Base-by-base conservation (phyloP, 2,888 invertebrate species). In the Busseola fusca region DNA sequence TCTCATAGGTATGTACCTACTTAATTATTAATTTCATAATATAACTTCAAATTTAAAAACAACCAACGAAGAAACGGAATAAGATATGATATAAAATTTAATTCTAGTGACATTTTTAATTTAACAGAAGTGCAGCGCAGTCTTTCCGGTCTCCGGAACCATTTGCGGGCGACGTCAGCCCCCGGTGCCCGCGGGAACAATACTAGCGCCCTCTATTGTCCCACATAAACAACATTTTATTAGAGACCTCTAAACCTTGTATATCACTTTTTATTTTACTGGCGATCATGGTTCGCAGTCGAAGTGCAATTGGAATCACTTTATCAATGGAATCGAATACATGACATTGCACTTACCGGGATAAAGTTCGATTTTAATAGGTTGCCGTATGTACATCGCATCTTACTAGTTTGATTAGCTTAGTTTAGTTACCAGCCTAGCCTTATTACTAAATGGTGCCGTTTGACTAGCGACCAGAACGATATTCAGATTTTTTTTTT, bases 141-240 rank as follows among this genome's bases (percentile, higher is more conserved):
- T 74, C 68, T 74, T 74, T 59, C 82, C 83, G 84, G 85, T 86
- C 85, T 62, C 83, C 83, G 86, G 85, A 87, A 85, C 80, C 83
- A 85, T 86, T 84, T 86, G 84, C 81, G 82, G 83, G 80, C 72
- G 86, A 81, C 86, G 84, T 81, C 84, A 81, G 77, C 70, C 86
- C 87, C 78, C 59, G 72, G 76, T 56, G 70, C 74, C 74, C 88
- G 78, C 82, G 74, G 87, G 89, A 76, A 85, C 87, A 87, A 88
- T 88, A 86, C 86, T 77, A 82, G 76, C 74, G 83, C 82, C 81
- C 86, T 86, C 88, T 87, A 91, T 91, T 91, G 92, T 93, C 88
- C 87, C 82, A 87, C 87, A 88, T 88, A 88, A 91, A 92, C 88
- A 88, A 88, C 84, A 89, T 91, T 92, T 91, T 92, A 93, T 90